Evolutionary conservation across 2,888 invertebrate genomes (phyloP).

Genomic region (Galerucella nymphaeae): DNA sequence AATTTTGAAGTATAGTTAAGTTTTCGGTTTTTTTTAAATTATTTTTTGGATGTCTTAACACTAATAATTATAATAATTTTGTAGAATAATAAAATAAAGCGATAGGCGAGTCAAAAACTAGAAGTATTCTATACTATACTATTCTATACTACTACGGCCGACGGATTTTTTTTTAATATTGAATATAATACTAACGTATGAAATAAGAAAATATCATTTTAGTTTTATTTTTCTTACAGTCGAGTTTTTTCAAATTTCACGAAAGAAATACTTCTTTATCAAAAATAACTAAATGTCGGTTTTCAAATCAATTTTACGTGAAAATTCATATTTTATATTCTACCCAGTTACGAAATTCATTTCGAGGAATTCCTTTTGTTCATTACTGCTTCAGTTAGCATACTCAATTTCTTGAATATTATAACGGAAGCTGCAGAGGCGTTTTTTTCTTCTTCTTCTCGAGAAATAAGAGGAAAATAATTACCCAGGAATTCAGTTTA

Average conservation of each 20-base stretch:
- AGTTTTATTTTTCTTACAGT: no score
- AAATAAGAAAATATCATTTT: no score
- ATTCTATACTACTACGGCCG: no score
- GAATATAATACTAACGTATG: no score
- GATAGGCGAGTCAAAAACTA: no score
- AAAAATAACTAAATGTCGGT: slow-evolving; percentile 9
- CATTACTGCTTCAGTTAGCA: slow-evolving; percentile 47
- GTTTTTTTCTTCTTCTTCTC: background rate
- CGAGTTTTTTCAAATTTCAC: background rate
- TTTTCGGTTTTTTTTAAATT: no score
- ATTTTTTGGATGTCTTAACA: no score
- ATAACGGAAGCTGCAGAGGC: background rate
- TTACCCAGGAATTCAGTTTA: background rate
- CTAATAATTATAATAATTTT: no score
- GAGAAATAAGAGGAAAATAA: background rate
- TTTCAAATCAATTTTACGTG: slow-evolving; percentile 7
- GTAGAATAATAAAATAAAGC: no score
- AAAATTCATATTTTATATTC: slow-evolving; percentile 42
- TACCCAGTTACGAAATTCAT: slow-evolving; percentile 46
- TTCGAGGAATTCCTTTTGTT: slow-evolving; percentile 48
- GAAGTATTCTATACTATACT: no score
- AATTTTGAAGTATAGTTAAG: no score
- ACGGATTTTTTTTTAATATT: no score
- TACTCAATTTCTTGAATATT: slow-evolving; percentile 47
- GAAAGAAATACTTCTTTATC: slow-evolving; percentile 2